Evolutionary conservation across 1,140 invertebrate genomes (phyloP), one percentile per base, ranked within the genome.

Genomic region (Camponotus floridanus): DNA sequence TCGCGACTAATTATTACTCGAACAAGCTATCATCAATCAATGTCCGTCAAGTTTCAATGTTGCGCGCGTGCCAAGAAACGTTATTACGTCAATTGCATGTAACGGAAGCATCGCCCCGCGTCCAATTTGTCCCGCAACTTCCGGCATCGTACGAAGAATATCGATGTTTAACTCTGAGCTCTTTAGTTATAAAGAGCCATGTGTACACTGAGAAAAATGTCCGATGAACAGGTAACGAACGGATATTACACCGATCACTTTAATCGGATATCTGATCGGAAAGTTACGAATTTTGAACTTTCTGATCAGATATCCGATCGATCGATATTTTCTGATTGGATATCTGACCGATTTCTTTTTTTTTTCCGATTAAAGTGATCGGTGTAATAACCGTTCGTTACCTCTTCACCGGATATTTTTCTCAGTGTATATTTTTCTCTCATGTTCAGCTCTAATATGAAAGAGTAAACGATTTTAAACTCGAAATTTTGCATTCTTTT

Each of bases 41-140:
- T 33, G 36, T 15, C 31, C 26, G 39, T 31, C 48, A 1, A 51
- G 18, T 21, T 26, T 78, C 36, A 36, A 79, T 68, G 59, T 87
- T 48, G 31, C 42, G 33, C 36, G 8, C 86, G 85, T 87, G 88
- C 68, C 80, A 74, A 68, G 89, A 83, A 91, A 79, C 21, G n/a
- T 9, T 51, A 70, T 71, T 61, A 62, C 68, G 18, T 36, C 31
- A 26, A 45, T 18, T 36, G 9, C 9, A 36, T 59, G 26, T 36
- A 83, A 76, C 86, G 86, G 89, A 90, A 91, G 48, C 57, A 68
- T 57, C 79, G 33, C 70, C 64, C 76, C 59, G 1, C 62, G 36
- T 65, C 64, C 61, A 67, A 81, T 62, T 51, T 55, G 26, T 83
- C 65, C 64, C 78, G 86, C 62, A 55, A 87, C 78, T 91, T 87